Evolutionary conservation across 1,140 invertebrate genomes (phyloP).

Genomic region (Drosophila subobscura): DNA sequence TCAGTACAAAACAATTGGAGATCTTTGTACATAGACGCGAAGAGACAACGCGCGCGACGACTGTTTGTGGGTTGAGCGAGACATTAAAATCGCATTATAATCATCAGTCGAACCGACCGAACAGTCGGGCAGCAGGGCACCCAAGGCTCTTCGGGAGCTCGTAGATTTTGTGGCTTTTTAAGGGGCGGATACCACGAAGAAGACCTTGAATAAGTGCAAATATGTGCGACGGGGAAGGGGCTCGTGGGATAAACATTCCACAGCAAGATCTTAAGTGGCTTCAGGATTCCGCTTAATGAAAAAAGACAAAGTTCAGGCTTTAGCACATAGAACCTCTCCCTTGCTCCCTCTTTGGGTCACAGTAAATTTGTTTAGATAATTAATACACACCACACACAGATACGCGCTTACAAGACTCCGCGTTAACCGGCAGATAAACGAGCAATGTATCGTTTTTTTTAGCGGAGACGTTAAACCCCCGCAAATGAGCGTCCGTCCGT

Average conservation of each 20-base stretch:
- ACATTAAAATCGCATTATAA: constrained; percentile 65
- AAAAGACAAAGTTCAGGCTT: not conserved
- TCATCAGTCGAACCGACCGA: constrained; percentile 26
- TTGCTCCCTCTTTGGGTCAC: not conserved
- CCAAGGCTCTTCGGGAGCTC: too few species aligned
- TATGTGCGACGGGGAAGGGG: too few species aligned
- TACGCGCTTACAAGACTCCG: constrained; percentile 3
- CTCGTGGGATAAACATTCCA: not conserved
- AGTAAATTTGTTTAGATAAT: constrained; percentile 34
- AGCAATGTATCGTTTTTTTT: too few species aligned
- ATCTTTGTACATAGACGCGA: constrained; percentile 5
- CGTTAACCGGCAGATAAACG: constrained; percentile 14
- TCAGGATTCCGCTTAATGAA: constrained; percentile 21
- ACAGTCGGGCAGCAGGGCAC: too few species aligned
- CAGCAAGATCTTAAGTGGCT: not conserved
- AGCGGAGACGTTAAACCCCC: too few species aligned
- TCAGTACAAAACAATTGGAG: constrained; percentile 22
- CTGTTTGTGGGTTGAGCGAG: constrained; percentile 35
- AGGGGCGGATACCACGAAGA: constrained; percentile 23
- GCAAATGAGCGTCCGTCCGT: too few species aligned
- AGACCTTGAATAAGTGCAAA: constrained; percentile 11
- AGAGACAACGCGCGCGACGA: constrained; percentile 32
- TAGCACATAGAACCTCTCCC: not conserved
- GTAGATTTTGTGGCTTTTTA: not conserved
- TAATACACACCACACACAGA: not conserved